Base-by-base conservation (phyloP, 2,797 vertebrate genomes). In the Scolopax rusticola region DNA sequence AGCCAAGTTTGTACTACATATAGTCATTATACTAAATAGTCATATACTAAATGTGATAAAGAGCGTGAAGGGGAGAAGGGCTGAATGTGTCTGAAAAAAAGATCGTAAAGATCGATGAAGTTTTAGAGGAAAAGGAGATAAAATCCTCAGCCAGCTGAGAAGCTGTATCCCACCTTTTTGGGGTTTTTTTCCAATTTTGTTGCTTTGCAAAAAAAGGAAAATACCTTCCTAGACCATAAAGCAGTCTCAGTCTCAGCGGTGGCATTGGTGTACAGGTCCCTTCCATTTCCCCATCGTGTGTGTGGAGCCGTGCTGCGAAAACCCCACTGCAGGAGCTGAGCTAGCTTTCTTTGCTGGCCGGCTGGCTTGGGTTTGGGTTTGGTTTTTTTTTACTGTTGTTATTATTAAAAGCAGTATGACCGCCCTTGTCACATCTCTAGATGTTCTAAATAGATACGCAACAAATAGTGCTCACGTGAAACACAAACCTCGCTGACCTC, bases 381-480 rank as follows among this genome's bases (percentile, higher is more conserved):
- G 36, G 36, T 60, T 54, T 56, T 65, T 20, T 41, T 74, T 50
- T 24, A 3, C 33, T 65, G 51, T 33, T 67, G 82, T 4, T 83
- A 12, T 91, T 93, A 88, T 76, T 93, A 86, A 95, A 94, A 93
- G 69, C 41, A 91, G 59, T 1, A 6, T 50, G 69, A 67, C 76
- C 5, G 32, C 79, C 70, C 85, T 68, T 70, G 63, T n/a, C 61
- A 1, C 8, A 5, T 53, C 94, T 21, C 50, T 76, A n/a, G 70
- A 73, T 93, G 77, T 79, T 89, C 94, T 74, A 76, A 91, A 90
- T 57, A 93, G 80, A 81, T 84, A 20, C 59, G 30, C 91, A 82
- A 79, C 56, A 94, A 95, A 75, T 8, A 32, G 2, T 25, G 80
- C 86, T 86, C 82, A 84, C 18, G 15, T 85, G 87, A 41, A 67